Base-by-base conservation (phyloP, 2,888 invertebrate species). In the Altica lythri region DNA sequence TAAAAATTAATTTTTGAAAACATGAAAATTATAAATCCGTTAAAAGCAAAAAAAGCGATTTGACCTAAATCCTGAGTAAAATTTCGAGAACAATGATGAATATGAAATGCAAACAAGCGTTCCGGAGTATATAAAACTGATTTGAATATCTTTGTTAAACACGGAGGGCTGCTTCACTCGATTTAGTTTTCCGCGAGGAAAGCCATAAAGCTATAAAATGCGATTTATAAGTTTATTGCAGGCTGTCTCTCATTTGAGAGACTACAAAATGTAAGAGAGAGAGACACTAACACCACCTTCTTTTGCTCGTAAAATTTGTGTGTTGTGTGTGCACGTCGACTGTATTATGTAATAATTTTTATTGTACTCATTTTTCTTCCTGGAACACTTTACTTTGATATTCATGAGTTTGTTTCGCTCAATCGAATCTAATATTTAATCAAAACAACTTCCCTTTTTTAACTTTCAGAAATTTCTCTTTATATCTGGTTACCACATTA, bases 201-300 rank as follows among this genome's bases (percentile, higher is more conserved):
- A 72, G 67, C 73, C 69, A 71, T 75, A 75, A 75, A 75, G 69
- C 73, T 70, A 75, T 75, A 75, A 75, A 75, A 72, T 68, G 70
- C 71, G 72, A 72, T 74, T 74, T 73, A 74, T 73, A 69, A 71
- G 69, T 73, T 75, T 74, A 74, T 73, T 68, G 73, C 69, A 46
- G 60, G 61, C 63, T 61, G 62, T 64, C 63, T 64, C 63, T 67
- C 67, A 66, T 69, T 67, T 66, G 62, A 57, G 59, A 55, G 59
- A 60, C 64, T 61, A 65, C 66, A 63, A 64, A 66, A 65, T 65
- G 62, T 66, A 53, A 65, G 49, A 40, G 30, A 14, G 13, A 19
- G 40, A 22, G 9, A 10, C 22, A 13, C 16, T 17, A 27, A 9
- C 4, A 27, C 9, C 27, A 9, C 27, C 53, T 47, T 44, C n/a